A percentile compares a stretch with the other conserved stretches of the same genome.
Evolutionary conservation across 2,888 invertebrate genomes (phyloP).

Genomic region (Philereme transversata): DNA sequence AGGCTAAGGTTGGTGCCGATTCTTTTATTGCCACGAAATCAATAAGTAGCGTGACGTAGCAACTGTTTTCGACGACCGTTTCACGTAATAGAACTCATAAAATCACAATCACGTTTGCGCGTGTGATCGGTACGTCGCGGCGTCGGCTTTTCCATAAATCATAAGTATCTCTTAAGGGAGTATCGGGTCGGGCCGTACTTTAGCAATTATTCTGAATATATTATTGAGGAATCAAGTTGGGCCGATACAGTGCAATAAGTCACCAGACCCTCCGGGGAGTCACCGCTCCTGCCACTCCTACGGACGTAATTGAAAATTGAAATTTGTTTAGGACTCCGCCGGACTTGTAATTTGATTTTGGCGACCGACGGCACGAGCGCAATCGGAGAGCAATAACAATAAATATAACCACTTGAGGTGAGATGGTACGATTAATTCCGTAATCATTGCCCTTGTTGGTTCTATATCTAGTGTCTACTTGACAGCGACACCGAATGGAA

Average conservation of each 20-base stretch:
- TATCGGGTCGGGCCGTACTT: slow-evolving; percentile 61
- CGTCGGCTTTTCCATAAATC: slow-evolving; percentile 44
- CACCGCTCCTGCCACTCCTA: slow-evolving; percentile 59
- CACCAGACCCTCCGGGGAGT: slow-evolving; percentile 68
- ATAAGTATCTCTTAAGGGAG: slow-evolving; percentile 55
- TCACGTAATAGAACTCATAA: slow-evolving; percentile 54
- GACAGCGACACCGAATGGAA: slow-evolving; percentile 46
- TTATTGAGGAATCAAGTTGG: slow-evolving; percentile 65
- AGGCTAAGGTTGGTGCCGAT: slow-evolving; percentile 72
- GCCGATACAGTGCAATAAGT: slow-evolving; percentile 71
- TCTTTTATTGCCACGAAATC: slow-evolving; percentile 80
- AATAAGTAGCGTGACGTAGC: slow-evolving; percentile 72
- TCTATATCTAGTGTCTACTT: slow-evolving; percentile 42
- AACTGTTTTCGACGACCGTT: slow-evolving; percentile 52
- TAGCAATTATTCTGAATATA: slow-evolving; percentile 77
- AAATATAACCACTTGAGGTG: slow-evolving; percentile 68
- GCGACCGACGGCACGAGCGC: slow-evolving; percentile 63
- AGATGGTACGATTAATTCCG: slow-evolving; percentile 55
- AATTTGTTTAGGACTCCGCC: slow-evolving; percentile 80
- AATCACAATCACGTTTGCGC: slow-evolving; percentile 48
- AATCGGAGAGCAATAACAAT: slow-evolving; percentile 73
- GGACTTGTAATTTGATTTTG: slow-evolving; percentile 76
- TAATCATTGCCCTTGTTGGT: slow-evolving; percentile 50
- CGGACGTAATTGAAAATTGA: slow-evolving; percentile 81
- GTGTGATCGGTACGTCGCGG: slow-evolving; percentile 37